A percentile compares a stretch with the other conserved stretches of the same genome.
phyloP scores from a whole-genome alignment of 2,797 vertebrate genomes.

The Setipinna tenuifilis region DNA sequence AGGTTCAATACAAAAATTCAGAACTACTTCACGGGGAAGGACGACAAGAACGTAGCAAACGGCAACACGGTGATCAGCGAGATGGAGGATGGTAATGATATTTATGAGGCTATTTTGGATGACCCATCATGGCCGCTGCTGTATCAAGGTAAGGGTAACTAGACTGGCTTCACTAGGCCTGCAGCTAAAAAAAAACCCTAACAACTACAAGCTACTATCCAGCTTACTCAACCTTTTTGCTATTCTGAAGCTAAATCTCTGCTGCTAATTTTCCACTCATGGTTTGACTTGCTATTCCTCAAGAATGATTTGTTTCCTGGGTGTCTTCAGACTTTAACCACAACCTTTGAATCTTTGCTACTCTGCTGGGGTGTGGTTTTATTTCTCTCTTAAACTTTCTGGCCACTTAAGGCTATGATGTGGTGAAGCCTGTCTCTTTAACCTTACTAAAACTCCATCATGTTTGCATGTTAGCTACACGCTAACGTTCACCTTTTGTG shows the following conservation, averaged over 20 bases:
- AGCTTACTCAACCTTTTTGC: background rate
- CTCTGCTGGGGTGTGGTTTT: conserved; percentile 14
- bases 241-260: background rate
- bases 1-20: conserved; percentile 85
- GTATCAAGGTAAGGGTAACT: conserved; percentile 87
- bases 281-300: conserved; percentile 21
- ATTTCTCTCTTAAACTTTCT: conserved; percentile 31
- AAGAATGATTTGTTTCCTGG: background rate
- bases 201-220: background rate
- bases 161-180: conserved; percentile 75
- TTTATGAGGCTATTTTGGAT: conserved; percentile 78
- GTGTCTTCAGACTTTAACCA: conserved; percentile 36
- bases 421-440: conserved; percentile 66
- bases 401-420: conserved; percentile 28
- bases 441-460: conserved; percentile 57
- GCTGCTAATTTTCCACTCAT: conserved; percentile 30
- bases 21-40: conserved; percentile 74
- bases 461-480: background rate
- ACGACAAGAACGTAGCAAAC: conserved; percentile 76
- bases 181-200: background rate
- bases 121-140: conserved; percentile 85
- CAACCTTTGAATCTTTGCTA: conserved; percentile 36
- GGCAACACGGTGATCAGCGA: conserved; percentile 81
- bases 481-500: background rate
- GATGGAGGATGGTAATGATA: conserved; percentile 87